Evolutionary conservation across 1,140 invertebrate genomes (phyloP).

Genomic region (Teleopsis dalmanni): DNA sequence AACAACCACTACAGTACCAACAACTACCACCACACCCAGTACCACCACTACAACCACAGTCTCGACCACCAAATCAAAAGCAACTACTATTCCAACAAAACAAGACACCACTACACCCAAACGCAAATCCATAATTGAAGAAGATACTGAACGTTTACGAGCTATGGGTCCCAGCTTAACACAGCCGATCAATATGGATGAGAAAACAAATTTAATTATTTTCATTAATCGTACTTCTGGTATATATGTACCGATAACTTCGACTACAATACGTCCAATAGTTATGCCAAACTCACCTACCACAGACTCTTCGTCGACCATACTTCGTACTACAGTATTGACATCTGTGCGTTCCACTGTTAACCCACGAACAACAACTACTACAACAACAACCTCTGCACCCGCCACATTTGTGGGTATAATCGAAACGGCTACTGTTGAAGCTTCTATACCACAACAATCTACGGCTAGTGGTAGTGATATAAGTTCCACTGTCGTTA

Average conservation of each 20-base stretch:
- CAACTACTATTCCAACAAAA: neutral
- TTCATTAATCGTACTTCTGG: conserved; percentile 35
- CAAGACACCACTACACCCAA: neutral
- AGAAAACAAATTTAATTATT: conserved; percentile 35
- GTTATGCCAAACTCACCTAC: conserved; percentile 16
- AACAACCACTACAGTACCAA: conserved; percentile 11
- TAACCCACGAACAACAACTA: conserved; percentile 28
- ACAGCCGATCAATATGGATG: conserved; percentile 32
- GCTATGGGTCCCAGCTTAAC: conserved; percentile 29
- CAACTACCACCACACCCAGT: conserved; percentile 4
- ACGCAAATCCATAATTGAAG: conserved; percentile 19
- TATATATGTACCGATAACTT: neutral
- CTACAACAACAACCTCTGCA: neutral
- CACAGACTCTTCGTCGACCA: conserved; percentile 23
- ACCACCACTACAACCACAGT: neutral
- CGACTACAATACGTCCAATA: neutral
- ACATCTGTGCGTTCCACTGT: conserved; percentile 31
- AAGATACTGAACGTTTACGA: conserved; percentile 27
- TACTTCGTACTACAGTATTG: conserved; percentile 29
- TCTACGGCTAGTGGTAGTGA: conserved; percentile 11
- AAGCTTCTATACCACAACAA: neutral
- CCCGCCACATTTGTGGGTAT: neutral
- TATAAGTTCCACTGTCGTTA: conserved; percentile 39
- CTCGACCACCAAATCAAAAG: neutral
- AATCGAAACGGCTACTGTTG: conserved; percentile 11